A percentile compares a stretch with the other conserved stretches of the same genome.
phyloP scores from a whole-genome alignment of 2,797 vertebrate species.

The Telmatherina bonti region DNA sequence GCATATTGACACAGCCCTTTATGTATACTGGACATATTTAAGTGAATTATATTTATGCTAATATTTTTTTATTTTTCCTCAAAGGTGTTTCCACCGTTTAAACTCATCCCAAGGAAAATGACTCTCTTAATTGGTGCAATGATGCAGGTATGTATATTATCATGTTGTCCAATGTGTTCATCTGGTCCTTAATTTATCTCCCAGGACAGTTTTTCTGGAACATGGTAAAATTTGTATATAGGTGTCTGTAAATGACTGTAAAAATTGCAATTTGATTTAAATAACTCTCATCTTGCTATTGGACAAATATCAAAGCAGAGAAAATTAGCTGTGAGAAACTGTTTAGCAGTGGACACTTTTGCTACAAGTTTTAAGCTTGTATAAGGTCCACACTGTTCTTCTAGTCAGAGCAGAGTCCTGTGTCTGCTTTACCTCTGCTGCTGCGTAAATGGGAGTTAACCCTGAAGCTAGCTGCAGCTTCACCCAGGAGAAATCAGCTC shows the following conservation, averaged over 20 bases:
- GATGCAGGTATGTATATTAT: conserved; percentile 87
- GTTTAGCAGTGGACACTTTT: too few species aligned
- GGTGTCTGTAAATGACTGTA: too few species aligned
- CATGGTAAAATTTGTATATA: conserved; percentile 11
- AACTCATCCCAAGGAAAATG: conserved; percentile 90
- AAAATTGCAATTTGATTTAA: conserved; percentile 40
- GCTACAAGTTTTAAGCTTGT: too few species aligned
- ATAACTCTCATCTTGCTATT: conserved; percentile 8
- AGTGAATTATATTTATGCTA: not conserved
- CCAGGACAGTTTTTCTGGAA: conserved; percentile 4
- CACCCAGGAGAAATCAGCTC: too few species aligned
- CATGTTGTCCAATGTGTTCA: conserved; percentile 12
- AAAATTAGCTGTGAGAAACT: too few species aligned
- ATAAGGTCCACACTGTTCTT: too few species aligned
- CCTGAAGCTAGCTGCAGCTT: too few species aligned
- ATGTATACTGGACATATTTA: not conserved
- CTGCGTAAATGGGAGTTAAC: too few species aligned
- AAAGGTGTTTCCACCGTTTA: conserved; percentile 96
- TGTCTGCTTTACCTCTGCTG: too few species aligned
- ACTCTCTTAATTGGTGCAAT: conserved; percentile 91
- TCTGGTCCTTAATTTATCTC: conserved; percentile 35
- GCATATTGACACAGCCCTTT: too few species aligned
- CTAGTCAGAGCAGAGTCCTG: too few species aligned
- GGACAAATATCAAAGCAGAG: too few species aligned
- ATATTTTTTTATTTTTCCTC: conserved; percentile 2